These are phyloP conservation scores for Augochlora pura DNA, from an alignment of 1,140 invertebrate genomes.

Conservation along the genomic window DNA sequence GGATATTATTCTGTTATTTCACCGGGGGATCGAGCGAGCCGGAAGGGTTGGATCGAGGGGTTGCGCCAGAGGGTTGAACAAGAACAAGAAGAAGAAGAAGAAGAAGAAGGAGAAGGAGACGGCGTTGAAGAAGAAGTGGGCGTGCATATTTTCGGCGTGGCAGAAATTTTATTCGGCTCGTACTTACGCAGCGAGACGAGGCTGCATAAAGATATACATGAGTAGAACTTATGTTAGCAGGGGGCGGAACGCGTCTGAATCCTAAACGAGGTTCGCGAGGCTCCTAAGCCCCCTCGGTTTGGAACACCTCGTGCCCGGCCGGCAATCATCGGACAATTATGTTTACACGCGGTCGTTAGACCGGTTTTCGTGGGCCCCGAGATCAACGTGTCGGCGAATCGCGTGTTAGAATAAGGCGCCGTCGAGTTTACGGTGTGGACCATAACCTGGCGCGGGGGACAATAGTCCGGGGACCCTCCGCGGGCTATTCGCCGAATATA, in stretches of 20 bases:
- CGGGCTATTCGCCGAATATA: conserved; percentile 2
- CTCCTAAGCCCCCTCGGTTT: conserved; percentile 6
- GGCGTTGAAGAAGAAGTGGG: conserved; percentile 35
- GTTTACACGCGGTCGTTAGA: conserved; percentile 43
- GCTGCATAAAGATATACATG: conserved; percentile 14
- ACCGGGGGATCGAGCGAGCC: conserved; percentile 56
- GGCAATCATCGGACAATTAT: conserved; percentile 40
- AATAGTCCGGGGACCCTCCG: background rate
- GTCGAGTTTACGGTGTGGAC: too few species aligned
- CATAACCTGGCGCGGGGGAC: too few species aligned
- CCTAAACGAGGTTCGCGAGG: background rate
- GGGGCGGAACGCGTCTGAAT: background rate
- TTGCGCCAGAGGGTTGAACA: background rate
- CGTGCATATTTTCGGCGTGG: conserved; percentile 55
- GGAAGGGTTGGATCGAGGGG: conserved; percentile 2
- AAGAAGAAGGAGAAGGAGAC: background rate
- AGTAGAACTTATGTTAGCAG: background rate
- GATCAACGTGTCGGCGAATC: conserved; percentile 19
- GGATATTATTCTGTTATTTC: conserved; percentile 66
- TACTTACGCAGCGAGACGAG: background rate
- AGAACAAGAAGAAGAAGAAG: background rate
- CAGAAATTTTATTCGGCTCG: conserved; percentile 17
- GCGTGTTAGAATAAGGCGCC: background rate
- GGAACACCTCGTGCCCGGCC: conserved; percentile 17
- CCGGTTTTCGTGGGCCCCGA: conserved; percentile 16